A percentile compares a stretch with the other conserved stretches of the same genome.
Evolutionary conservation across 2,797 vertebrate genomes (phyloP).

Genomic region (Poeciliopsis turneri): DNA sequence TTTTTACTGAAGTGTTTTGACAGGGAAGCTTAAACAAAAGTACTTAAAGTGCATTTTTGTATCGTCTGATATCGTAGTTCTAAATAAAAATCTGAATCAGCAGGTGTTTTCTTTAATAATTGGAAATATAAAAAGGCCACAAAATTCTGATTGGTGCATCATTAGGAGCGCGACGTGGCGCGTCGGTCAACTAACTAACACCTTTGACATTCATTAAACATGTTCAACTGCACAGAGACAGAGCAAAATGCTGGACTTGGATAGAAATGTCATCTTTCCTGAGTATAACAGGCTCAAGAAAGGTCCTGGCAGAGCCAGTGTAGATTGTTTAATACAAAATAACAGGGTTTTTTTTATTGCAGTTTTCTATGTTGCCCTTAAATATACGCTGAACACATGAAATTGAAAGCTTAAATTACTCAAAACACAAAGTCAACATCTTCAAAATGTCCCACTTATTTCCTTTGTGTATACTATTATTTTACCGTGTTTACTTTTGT

Average conservation of each 20-base stretch:
- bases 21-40: too few species aligned
- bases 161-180: not conserved
- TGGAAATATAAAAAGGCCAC: not conserved
- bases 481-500: conserved; percentile 37
- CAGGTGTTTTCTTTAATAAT: not conserved
- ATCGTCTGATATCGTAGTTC: not conserved
- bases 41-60: not conserved
- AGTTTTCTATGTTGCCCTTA: not conserved
- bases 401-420: not conserved
- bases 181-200: not conserved
- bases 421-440: not conserved
- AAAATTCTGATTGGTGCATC: not conserved
- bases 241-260: not conserved
- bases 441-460: conserved; percentile 7
- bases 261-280: not conserved
- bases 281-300: not conserved
- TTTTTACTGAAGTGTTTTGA: too few species aligned
- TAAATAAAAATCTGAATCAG: not conserved
- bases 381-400: not conserved
- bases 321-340: not conserved
- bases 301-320: not conserved
- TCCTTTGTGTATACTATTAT: not conserved
- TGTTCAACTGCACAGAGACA: not conserved
- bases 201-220: not conserved
- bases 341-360: not conserved